Conservation (phyloP, 2,797 vertebrate genomes). For the Clarias pachynema region DNA sequence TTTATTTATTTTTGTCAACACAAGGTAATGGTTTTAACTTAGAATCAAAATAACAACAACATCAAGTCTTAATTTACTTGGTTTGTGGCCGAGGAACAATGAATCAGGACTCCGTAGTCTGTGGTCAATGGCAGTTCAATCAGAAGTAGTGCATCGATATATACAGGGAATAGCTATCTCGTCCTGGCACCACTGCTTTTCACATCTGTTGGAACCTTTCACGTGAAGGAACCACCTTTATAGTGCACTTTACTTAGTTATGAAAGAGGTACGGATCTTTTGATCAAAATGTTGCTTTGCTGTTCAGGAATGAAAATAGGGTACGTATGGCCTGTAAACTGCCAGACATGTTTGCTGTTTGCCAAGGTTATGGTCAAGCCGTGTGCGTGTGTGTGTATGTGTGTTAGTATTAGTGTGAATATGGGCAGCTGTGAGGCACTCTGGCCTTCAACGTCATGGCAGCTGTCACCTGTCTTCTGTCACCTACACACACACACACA, state of each 20-base stretch:
- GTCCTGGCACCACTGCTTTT: slow-evolving; percentile 3
- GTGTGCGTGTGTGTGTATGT: slow-evolving; percentile 5
- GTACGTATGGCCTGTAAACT: slow-evolving; percentile 34
- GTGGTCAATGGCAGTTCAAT: slow-evolving; percentile 79
- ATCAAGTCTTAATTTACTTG: neutral
- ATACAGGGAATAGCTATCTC: neutral
- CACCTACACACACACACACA: slow-evolving; percentile 53
- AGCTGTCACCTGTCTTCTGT: slow-evolving; percentile 68
- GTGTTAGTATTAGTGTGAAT: slow-evolving; percentile 58
- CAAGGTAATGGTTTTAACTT: neutral
- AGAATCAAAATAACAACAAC: neutral
- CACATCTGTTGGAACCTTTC: slow-evolving; percentile 20
- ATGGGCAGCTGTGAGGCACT: slow-evolving; percentile 73
- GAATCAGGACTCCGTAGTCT: slow-evolving; percentile 8
- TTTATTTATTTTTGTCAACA: neutral
- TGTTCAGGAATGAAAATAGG: slow-evolving; percentile 31
- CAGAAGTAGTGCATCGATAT: slow-evolving; percentile 44
- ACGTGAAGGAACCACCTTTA: slow-evolving; percentile 15
- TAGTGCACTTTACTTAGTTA: slow-evolving; percentile 30
- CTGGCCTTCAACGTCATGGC: slow-evolving; percentile 65
- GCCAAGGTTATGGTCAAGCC: slow-evolving; percentile 36
- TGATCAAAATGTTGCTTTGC: slow-evolving; percentile 33
- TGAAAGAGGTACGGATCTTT: slow-evolving; percentile 16
- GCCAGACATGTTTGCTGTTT: slow-evolving; percentile 42
- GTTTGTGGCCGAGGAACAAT: neutral